phyloP scores from a whole-genome alignment of 2,888 invertebrate genomes.

The Eucera pruinosa region DNA sequence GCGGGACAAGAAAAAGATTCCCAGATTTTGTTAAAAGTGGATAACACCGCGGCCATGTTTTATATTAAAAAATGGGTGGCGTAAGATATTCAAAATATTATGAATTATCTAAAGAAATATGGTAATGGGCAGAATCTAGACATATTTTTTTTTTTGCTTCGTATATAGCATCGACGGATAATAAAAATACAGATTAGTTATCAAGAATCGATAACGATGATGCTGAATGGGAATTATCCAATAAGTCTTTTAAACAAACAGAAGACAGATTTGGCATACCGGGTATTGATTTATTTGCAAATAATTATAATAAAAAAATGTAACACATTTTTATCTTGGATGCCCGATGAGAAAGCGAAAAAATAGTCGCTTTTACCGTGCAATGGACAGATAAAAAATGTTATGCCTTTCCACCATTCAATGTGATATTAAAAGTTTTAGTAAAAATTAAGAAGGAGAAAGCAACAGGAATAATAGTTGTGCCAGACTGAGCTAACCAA shows the following conservation, averaged over 20 bases:
- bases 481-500: neutral
- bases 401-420: conserved; percentile 18
- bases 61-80: conserved; percentile 23
- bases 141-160: conserved; percentile 21
- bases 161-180: conserved; percentile 12
- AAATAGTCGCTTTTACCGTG: conserved; percentile 66
- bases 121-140: conserved; percentile 40
- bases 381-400: neutral
- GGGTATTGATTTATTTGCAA: conserved; percentile 18
- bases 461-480: conserved; percentile 14
- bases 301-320: conserved; percentile 13
- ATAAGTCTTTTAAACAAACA: neutral
- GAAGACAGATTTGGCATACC: neutral
- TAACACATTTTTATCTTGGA: conserved; percentile 11
- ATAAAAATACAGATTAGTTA: neutral
- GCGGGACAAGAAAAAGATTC: conserved; percentile 29
- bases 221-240: neutral
- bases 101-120: conserved; percentile 47
- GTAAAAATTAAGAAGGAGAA: conserved; percentile 9
- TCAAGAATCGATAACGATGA: conserved; percentile 3
- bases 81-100: conserved; percentile 37
- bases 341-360: neutral
- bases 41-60: conserved; percentile 53
- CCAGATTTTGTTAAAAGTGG: conserved; percentile 54
- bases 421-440: neutral